Evolutionary conservation across 2,113 vertebrate genomes (phyloP), one percentile per base, ranked within the genome.

Genomic region (Elaphurus davidianus): DNA sequence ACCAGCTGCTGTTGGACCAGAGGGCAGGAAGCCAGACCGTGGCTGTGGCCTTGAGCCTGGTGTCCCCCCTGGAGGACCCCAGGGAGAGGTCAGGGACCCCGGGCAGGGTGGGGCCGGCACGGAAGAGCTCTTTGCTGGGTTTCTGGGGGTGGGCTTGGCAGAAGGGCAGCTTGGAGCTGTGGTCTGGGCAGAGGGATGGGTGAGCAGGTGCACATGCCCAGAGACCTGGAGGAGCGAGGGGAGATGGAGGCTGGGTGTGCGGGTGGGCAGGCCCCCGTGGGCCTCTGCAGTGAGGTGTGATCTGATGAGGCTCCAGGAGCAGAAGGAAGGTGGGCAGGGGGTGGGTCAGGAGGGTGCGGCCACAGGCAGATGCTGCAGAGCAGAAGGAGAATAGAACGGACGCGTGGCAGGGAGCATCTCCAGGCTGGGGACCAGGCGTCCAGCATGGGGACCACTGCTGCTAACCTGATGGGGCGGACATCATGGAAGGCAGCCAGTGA

Each of bases 361-460:
- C 9, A 0, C 4, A 19, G 50, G 19, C 55, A 0, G 25, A 21
- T 0, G 1, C 27, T 11, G 1, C 1, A 2, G 50, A 15, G 16
- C 15, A 33, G 30, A 7, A 43, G 43, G 28, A 45, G 54, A 50
- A 12, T 7, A 5, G 67, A 50, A 12, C 25, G 6, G 64, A 7
- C 1, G 1, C 1, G 5, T 0, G 0, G 52, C 27, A n/a, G 60
- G 54, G 23, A 15, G 64, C 16, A 1, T 9, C 85, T 54, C 67
- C 5, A 2, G 87, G 62, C 0, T 1, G 62, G 45, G 76, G 83
- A 45, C 62, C 27, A 1, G 2, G 33, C 43, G 1, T 33, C n/a
- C 17, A 12, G 79, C 14, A 0, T 1, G 55, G 33, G 23, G 60
- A 11, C 43, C 2, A 0, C 23, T 2, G 1, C 1, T 28, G 62